phyloP scores from a whole-genome alignment of 2,113 vertebrate species.

The Mohoua ochrocephala region DNA sequence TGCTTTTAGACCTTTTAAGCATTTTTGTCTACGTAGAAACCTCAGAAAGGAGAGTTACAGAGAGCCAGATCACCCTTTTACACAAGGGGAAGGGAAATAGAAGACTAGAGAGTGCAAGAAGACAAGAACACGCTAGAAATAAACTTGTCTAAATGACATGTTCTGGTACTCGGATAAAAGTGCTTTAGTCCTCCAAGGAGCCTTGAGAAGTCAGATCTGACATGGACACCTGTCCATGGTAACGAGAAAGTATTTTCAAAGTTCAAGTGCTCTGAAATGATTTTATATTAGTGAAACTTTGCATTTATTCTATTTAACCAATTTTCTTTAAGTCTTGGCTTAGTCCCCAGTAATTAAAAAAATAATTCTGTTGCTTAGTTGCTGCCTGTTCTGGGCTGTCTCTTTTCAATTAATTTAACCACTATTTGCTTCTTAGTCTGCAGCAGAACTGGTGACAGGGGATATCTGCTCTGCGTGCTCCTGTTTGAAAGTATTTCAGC shows the following conservation, averaged over 20 bases:
- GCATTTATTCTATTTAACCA: fast-evolving
- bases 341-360: not conserved
- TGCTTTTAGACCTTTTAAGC: not conserved
- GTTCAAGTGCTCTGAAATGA: not conserved
- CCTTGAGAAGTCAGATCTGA: not conserved
- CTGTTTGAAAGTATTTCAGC: not conserved
- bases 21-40: not conserved
- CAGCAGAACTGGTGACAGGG: not conserved
- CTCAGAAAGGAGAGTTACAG: not conserved
- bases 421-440: not conserved
- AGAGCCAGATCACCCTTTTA: not conserved
- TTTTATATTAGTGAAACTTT: not conserved
- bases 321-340: not conserved
- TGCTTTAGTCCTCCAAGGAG: not conserved
- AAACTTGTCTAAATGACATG: not conserved
- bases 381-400: not conserved
- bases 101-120: not conserved
- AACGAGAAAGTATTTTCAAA: not conserved
- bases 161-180: not conserved
- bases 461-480: not conserved
- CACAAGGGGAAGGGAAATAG: not conserved
- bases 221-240: not conserved
- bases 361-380: not conserved
- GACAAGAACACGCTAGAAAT: not conserved
- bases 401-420: not conserved